Evolutionary conservation across 2,888 invertebrate species (phyloP).

Genomic region (Strigamia transsilvanica): DNA sequence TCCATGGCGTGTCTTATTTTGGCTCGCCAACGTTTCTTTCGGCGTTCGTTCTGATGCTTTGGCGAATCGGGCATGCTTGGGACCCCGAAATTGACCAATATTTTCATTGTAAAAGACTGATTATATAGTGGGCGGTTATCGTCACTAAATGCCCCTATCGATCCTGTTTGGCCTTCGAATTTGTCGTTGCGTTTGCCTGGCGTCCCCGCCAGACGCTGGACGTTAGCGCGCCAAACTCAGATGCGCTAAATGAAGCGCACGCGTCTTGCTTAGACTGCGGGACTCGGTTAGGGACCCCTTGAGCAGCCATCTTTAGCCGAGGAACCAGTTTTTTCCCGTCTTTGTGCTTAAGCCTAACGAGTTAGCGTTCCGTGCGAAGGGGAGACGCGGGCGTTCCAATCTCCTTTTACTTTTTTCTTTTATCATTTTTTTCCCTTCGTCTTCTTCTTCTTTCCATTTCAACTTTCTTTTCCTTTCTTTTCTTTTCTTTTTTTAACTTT

Average conservation of each 20-base stretch:
- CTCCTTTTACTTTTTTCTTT: slow-evolving; percentile 26
- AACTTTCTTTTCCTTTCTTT: slow-evolving; percentile 26
- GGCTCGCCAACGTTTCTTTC: not conserved
- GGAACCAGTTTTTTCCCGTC: slow-evolving; percentile 36
- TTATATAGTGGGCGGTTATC: slow-evolving; percentile 4
- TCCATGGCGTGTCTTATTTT: slow-evolving; percentile 31
- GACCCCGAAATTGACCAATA: not conserved
- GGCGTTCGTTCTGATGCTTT: not conserved
- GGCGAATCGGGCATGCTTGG: not conserved
- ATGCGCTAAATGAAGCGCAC: slow-evolving; percentile 46
- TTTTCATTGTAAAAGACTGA: not conserved
- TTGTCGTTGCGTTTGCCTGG: slow-evolving; percentile 45
- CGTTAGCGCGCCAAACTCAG: slow-evolving; percentile 42
- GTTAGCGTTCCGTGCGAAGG: slow-evolving; percentile 44
- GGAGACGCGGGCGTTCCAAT: slow-evolving; percentile 37
- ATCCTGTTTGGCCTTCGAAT: slow-evolving; percentile 42
- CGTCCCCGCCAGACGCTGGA: slow-evolving; percentile 49
- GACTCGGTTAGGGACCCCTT: slow-evolving; percentile 22
- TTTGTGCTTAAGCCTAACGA: slow-evolving; percentile 43
- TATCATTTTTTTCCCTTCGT: not conserved
- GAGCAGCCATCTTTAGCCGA: slow-evolving; percentile 42
- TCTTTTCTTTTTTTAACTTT: not conserved
- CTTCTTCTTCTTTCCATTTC: not conserved
- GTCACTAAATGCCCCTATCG: slow-evolving; percentile 48
- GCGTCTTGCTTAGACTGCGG: slow-evolving; percentile 20